Conservation (phyloP, 2,113 vertebrate species). For the Gadus chalcogrammus region DNA sequence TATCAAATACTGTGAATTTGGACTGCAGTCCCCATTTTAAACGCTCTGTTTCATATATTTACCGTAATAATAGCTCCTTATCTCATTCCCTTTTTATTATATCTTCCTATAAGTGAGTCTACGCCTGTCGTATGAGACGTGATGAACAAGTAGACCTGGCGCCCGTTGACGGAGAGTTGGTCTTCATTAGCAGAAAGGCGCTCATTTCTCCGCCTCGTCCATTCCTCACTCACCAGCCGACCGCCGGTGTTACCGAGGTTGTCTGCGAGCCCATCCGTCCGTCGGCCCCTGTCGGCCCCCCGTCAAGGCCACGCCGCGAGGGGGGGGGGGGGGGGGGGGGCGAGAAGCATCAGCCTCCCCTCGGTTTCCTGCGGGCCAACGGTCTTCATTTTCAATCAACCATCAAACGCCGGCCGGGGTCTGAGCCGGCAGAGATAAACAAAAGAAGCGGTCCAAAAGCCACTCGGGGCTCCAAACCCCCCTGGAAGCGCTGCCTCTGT, state of each 20-base stretch:
- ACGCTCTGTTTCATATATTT: no score
- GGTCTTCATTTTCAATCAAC: constrained; percentile 72
- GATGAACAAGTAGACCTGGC: background rate
- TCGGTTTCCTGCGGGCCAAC: constrained; percentile 57
- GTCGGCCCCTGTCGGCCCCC: constrained; percentile 39
- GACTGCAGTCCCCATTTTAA: no score
- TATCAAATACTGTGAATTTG: no score
- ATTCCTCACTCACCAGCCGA: constrained; percentile 43
- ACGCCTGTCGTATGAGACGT: no score
- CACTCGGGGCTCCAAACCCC: constrained; percentile 33
- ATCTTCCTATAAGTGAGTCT: no score
- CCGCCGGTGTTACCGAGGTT: constrained; percentile 38
- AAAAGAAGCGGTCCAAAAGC: constrained; percentile 45
- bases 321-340: background rate
- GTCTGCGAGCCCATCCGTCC: constrained; percentile 48
- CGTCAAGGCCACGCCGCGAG: background rate
- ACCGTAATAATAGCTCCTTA: no score
- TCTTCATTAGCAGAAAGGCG: background rate
- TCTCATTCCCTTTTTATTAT: no score
- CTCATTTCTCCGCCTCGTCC: constrained; percentile 29
- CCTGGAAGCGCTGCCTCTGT: constrained; percentile 19
- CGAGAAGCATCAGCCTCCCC: constrained; percentile 50
- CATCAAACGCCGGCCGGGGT: constrained; percentile 65
- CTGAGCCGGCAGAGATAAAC: constrained; percentile 53
- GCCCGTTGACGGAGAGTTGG: background rate